Conservation (phyloP, 2,888 invertebrate species). For the Thecophora atra region DNA sequence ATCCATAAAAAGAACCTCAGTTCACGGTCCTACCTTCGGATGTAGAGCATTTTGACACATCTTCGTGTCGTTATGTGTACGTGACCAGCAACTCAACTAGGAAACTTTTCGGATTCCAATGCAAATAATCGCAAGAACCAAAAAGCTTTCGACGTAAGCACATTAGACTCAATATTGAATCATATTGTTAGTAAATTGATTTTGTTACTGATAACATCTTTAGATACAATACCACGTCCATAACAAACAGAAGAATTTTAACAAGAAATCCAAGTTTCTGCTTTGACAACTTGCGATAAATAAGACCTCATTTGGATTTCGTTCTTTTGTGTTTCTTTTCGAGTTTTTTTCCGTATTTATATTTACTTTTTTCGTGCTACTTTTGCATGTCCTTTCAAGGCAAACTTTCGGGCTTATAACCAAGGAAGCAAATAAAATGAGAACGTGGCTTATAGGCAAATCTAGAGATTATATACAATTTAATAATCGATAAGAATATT, state of each 20-base stretch:
- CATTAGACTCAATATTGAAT: neutral
- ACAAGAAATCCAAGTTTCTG: neutral
- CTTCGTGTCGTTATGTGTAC: neutral
- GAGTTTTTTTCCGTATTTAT: too few species aligned
- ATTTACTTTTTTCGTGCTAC: too few species aligned
- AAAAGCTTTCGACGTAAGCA: neutral
- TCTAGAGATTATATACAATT: too few species aligned
- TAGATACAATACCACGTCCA: neutral
- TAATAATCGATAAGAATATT: too few species aligned
- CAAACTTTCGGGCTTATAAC: neutral
- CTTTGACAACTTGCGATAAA: neutral
- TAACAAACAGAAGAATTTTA: neutral
- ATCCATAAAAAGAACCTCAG: too few species aligned
- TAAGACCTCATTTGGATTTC: neutral
- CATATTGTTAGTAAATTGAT: conserved; percentile 5
- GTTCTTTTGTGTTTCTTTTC: neutral
- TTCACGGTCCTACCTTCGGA: too few species aligned
- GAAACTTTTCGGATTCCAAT: neutral
- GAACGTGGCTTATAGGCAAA: too few species aligned
- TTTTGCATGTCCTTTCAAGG: neutral
- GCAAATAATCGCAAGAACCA: too few species aligned
- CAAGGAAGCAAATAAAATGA: neutral
- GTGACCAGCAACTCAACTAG: neutral
- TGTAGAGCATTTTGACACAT: too few species aligned
- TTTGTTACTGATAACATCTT: neutral